These are phyloP conservation scores for Arizona elegans DNA, from an alignment of 2,113 vertebrate species.

Conservation along the genomic window DNA sequence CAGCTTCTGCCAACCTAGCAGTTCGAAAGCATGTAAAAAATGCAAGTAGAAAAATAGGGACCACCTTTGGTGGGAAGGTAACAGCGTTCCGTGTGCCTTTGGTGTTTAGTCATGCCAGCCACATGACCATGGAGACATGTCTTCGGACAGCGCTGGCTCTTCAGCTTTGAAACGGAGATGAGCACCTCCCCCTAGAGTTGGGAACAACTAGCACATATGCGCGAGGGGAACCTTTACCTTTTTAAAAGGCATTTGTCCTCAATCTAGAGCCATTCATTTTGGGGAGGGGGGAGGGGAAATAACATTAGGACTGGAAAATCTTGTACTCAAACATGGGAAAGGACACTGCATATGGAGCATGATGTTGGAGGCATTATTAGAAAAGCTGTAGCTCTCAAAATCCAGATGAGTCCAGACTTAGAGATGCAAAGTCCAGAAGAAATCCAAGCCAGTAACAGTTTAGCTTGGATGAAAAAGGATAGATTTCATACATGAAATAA, in stretches of 20 bases:
- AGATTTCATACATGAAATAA: not conserved
- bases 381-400: not conserved
- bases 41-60: too few species aligned
- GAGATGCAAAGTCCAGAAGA: not conserved
- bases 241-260: not conserved
- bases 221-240: too few species aligned
- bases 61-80: too few species aligned
- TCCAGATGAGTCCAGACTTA: not conserved
- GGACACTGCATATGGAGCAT: not conserved
- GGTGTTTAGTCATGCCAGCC: too few species aligned
- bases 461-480: not conserved
- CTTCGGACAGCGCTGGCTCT: too few species aligned
- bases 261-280: not conserved
- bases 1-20: too few species aligned
- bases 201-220: too few species aligned
- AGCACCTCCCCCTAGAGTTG: too few species aligned
- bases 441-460: not conserved
- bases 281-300: accelerated
- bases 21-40: too few species aligned
- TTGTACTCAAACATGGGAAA: not conserved
- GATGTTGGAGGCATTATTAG: not conserved
- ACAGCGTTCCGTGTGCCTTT: too few species aligned
- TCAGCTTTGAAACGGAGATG: too few species aligned
- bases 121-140: too few species aligned
- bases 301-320: not conserved